Percentiles rank a stretch among this genome's conserved stretches.
Conservation (phyloP, 1,140 invertebrate genomes). For the Trialeurodes vaporariorum region DNA sequence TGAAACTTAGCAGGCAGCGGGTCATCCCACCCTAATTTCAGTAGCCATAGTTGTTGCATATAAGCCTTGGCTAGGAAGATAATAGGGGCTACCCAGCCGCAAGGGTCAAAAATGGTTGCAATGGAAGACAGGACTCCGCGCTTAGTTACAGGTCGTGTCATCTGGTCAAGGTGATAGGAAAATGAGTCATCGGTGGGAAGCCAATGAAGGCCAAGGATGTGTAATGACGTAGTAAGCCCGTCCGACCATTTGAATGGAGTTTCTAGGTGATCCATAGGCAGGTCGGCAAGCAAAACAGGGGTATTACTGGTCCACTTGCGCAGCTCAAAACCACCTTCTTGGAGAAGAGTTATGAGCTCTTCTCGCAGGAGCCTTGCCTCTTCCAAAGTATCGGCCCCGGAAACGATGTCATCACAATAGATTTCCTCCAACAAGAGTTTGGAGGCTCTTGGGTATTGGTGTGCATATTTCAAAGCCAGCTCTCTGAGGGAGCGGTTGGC, state of each 20-base stretch:
- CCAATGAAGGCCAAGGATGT: slow-evolving; percentile 9
- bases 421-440: no score
- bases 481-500: not conserved
- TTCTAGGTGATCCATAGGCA: not conserved
- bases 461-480: not conserved
- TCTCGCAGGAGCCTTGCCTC: no score
- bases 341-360: no score
- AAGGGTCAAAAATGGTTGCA: slow-evolving; percentile 14
- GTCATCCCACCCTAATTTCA: not conserved
- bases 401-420: no score
- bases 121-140: slow-evolving; percentile 19
- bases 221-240: not conserved
- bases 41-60: not conserved
- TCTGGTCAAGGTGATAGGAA: no score
- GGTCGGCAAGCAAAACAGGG: not conserved
- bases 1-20: not conserved
- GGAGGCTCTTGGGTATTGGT: not conserved
- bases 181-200: not conserved
- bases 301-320: slow-evolving; percentile 5
- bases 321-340: no score
- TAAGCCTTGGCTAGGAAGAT: slow-evolving; percentile 10
- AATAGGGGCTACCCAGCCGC: slow-evolving; percentile 30
- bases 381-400: no score
- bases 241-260: not conserved
- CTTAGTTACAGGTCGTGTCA: slow-evolving; percentile 21